These are phyloP conservation scores for Clarias magur DNA, from an alignment of 2,113 vertebrate species.

Conservation along the genomic window DNA sequence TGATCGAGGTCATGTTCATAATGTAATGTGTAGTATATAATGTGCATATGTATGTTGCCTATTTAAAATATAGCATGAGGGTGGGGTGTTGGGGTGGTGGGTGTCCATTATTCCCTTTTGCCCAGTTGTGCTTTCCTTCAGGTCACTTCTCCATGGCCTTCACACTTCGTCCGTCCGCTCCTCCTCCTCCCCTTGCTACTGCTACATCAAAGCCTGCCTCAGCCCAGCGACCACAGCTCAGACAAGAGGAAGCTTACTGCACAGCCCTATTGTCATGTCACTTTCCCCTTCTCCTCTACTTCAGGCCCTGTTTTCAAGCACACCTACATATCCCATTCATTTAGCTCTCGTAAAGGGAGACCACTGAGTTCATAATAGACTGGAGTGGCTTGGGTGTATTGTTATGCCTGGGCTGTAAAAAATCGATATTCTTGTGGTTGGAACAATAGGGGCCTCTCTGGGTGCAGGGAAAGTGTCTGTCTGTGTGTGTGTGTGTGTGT, in stretches of 20 bases:
- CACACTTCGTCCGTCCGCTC: slow-evolving; percentile 23
- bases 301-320: slow-evolving; percentile 37
- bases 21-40: not conserved
- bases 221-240: slow-evolving; percentile 31
- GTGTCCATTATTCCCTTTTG: slow-evolving; percentile 59
- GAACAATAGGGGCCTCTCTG: slow-evolving; percentile 50
- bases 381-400: slow-evolving; percentile 48
- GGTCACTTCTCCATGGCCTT: slow-evolving; percentile 62
- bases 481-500: not conserved
- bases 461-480: slow-evolving; percentile 20
- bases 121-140: slow-evolving; percentile 71
- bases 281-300: slow-evolving; percentile 32
- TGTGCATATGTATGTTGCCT: not conserved
- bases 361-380: slow-evolving; percentile 54
- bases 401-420: slow-evolving; percentile 48
- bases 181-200: slow-evolving; percentile 22
- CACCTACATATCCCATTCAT: slow-evolving; percentile 55
- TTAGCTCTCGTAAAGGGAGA: slow-evolving; percentile 53
- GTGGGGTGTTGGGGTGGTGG: not conserved
- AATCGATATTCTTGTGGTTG: slow-evolving; percentile 43
- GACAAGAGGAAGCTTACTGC: slow-evolving; percentile 52
- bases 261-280: slow-evolving; percentile 53
- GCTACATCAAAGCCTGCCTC: slow-evolving; percentile 66
- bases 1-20: not conserved
- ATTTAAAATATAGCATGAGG: not conserved